phyloP scores from a whole-genome alignment of 2,113 vertebrate genomes.

The Crotalus viridis region DNA sequence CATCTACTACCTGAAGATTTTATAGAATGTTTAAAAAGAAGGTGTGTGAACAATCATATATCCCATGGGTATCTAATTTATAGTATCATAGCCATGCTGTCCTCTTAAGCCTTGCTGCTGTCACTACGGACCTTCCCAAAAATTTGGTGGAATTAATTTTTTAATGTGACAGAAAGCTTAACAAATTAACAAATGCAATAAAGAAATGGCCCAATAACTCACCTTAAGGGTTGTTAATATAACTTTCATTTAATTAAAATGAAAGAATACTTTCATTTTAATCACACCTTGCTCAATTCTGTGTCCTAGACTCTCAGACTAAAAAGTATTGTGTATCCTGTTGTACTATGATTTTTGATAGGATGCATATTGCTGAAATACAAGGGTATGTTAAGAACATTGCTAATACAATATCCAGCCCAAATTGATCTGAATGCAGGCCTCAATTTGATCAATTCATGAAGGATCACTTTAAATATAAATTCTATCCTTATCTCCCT shows the following conservation, averaged over 20 bases:
- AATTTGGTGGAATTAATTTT: background rate
- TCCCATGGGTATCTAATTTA: background rate
- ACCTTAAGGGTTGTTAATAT: background rate
- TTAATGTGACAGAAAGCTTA: background rate
- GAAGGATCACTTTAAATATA: background rate
- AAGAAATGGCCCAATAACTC: background rate
- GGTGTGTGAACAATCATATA: constrained; percentile 47
- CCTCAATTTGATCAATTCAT: background rate
- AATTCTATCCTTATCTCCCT: background rate
- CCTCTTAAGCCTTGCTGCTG: background rate
- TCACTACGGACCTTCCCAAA: background rate
- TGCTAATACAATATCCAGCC: background rate
- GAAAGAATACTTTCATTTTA: background rate
- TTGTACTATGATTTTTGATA: background rate
- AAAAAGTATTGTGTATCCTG: background rate
- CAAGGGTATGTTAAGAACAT: background rate
- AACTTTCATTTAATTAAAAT: background rate
- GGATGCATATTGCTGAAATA: background rate
- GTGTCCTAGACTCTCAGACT: background rate
- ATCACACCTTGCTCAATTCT: background rate
- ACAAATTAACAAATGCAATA: background rate
- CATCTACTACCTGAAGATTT: background rate
- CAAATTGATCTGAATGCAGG: background rate
- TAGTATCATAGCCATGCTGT: background rate
- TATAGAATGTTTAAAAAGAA: background rate